phyloP scores from a whole-genome alignment of 2,113 vertebrate genomes.

The Jacana jacana region DNA sequence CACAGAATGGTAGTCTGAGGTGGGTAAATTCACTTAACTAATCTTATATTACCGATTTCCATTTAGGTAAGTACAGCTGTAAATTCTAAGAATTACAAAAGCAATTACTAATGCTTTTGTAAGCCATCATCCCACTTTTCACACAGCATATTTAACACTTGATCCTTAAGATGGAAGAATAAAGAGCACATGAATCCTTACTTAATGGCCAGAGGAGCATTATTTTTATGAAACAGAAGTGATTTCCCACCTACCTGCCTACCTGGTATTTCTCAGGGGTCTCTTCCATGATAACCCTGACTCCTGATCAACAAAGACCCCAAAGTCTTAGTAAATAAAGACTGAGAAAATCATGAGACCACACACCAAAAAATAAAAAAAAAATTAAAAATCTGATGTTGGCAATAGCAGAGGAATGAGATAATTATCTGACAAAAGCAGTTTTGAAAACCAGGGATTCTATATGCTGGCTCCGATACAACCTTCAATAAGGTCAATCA shows the following conservation, averaged over 20 bases:
- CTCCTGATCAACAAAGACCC: background rate
- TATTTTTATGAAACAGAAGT: background rate
- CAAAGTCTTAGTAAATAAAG: background rate
- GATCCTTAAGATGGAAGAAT: background rate
- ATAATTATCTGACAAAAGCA: background rate
- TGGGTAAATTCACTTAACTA: too few species aligned
- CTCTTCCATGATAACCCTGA: background rate
- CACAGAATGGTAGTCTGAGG: background rate
- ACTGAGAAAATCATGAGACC: background rate
- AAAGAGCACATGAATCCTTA: background rate
- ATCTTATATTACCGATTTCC: background rate
- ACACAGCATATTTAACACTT: background rate
- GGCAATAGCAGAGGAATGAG: background rate
- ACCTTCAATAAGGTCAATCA: background rate
- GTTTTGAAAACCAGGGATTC: background rate
- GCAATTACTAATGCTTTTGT: background rate
- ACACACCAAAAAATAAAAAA: fast-evolving
- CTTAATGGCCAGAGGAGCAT: background rate
- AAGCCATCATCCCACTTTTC: background rate
- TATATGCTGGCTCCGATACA: background rate
- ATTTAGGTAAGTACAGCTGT: background rate
- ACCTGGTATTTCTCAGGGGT: background rate
- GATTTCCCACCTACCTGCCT: background rate
- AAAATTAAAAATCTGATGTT: background rate
- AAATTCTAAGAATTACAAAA: too few species aligned